A percentile compares a stretch with the other conserved stretches of the same genome.
phyloP scores from a whole-genome alignment of 2,888 invertebrate genomes.

The Brenthis daphne region DNA sequence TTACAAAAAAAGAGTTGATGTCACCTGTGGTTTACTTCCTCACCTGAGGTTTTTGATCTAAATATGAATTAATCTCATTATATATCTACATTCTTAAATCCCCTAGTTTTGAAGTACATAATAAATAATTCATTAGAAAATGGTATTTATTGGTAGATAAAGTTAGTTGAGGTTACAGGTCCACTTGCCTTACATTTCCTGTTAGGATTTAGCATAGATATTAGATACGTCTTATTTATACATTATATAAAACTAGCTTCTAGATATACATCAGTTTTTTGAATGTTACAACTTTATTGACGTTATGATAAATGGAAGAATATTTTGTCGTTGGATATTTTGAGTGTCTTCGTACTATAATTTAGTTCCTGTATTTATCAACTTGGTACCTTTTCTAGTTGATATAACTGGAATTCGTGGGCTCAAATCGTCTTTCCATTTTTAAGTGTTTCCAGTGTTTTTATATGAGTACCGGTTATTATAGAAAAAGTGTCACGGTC shows the following conservation, averaged over 20 bases:
- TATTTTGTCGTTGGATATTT: slow-evolving; percentile 8
- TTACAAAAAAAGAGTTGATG: too few relatives aligned
- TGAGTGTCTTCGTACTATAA: slow-evolving; percentile 5
- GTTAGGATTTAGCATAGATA: slow-evolving; percentile 32
- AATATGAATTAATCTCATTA: too few relatives aligned
- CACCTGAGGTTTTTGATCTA: too few relatives aligned
- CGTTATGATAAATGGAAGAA: slow-evolving; percentile 16
- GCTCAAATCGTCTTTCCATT: slow-evolving; percentile 9
- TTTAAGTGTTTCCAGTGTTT: not conserved
- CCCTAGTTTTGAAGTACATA: too few relatives aligned
- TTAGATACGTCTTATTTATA: slow-evolving; percentile 32
- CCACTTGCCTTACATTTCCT: slow-evolving; percentile 70
- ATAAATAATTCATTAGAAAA: not conserved
- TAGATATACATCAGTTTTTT: slow-evolving; percentile 33
- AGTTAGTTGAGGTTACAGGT: slow-evolving; percentile 53
- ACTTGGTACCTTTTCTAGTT: not conserved
- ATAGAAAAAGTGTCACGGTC: not conserved
- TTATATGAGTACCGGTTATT: not conserved
- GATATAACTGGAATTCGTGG: not conserved
- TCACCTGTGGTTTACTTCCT: too few relatives aligned
- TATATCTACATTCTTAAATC: too few relatives aligned
- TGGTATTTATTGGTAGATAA: slow-evolving; percentile 15
- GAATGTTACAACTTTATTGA: slow-evolving; percentile 34
- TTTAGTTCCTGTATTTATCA: not conserved
- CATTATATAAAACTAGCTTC: slow-evolving; percentile 26